Evolutionary conservation across 2,888 invertebrate genomes (phyloP).

Genomic region (Zonitis immaculata): DNA sequence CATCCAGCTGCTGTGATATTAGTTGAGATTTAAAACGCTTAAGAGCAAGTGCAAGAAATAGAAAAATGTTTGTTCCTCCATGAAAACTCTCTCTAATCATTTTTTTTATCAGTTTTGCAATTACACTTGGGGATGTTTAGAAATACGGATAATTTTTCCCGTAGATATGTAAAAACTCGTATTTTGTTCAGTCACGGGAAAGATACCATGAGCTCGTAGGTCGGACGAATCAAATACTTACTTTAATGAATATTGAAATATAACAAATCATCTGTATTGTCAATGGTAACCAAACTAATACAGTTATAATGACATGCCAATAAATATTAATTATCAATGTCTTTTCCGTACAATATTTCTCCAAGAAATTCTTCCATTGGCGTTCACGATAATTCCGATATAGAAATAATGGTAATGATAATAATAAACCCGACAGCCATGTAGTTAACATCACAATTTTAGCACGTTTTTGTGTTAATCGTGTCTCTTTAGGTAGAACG

Average conservation of each 20-base stretch:
- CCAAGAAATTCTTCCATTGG: slow-evolving; percentile 70
- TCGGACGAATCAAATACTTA: too few species aligned
- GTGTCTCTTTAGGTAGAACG: slow-evolving; percentile 65
- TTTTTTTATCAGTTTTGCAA: too few species aligned
- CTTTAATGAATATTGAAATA: slow-evolving; percentile 65
- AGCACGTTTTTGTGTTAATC: slow-evolving; percentile 61
- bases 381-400: slow-evolving; percentile 64
- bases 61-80: too few species aligned
- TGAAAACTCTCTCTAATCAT: too few species aligned
- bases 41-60: too few species aligned
- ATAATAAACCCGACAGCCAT: slow-evolving; percentile 61
- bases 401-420: slow-evolving; percentile 63
- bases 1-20: too few species aligned
- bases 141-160: too few species aligned
- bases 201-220: too few species aligned
- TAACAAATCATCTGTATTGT: slow-evolving; percentile 70
- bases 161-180: too few species aligned
- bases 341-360: slow-evolving; percentile 72
- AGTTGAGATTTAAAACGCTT: too few species aligned
- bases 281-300: slow-evolving; percentile 75
- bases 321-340: slow-evolving; percentile 61
- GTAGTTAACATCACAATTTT: slow-evolving; percentile 60
- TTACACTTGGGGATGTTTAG: too few species aligned
- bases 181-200: too few species aligned
- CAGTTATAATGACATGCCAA: slow-evolving; percentile 71